A percentile compares a stretch with the other conserved stretches of the same genome.
Evolutionary conservation across 1,140 invertebrate genomes (phyloP).

Genomic region (Drosophila rufa): DNA sequence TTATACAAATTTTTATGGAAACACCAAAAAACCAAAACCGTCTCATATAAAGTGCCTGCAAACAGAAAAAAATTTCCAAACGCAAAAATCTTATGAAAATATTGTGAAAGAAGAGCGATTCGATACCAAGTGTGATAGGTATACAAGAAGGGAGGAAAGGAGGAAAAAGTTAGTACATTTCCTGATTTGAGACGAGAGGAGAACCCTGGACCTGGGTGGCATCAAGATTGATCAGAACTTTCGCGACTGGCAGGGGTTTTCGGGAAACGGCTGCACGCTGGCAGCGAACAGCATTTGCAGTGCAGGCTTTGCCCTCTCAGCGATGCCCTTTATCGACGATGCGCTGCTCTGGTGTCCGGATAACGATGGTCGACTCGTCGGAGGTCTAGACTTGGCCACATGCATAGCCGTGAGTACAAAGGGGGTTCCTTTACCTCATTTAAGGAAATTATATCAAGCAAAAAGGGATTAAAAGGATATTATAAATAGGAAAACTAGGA

Average conservation of each 20-base stretch:
- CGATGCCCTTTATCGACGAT: constrained; percentile 98
- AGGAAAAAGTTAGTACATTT: constrained; percentile 5
- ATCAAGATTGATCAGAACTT: constrained; percentile 48
- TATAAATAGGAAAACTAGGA: no score
- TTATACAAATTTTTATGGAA: constrained; percentile 41
- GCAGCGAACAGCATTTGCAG: constrained; percentile 88
- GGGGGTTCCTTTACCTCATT: no score
- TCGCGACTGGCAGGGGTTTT: constrained; percentile 49
- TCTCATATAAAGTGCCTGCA: constrained; percentile 74
- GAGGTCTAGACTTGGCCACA: constrained; percentile 90
- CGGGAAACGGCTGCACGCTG: constrained; percentile 78
- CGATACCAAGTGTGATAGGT: constrained; percentile 46
- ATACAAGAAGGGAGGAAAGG: background rate
- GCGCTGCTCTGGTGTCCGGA: constrained; percentile 96
- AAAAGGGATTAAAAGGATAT: no score
- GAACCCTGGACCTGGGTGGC: constrained; percentile 51
- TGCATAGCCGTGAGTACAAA: constrained; percentile 91
- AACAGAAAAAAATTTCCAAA: constrained; percentile 33
- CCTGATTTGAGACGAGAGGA: constrained; percentile 42
- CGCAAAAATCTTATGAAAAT: constrained; percentile 49
- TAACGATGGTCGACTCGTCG: constrained; percentile 95
- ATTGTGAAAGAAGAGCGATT: constrained; percentile 56
- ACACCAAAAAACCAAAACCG: constrained; percentile 72
- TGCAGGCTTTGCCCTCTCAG: constrained; percentile 88
- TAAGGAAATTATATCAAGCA: no score